Evolutionary conservation across 2,888 invertebrate genomes (phyloP), one percentile per base, ranked within the genome.

Genomic region (Caradrina kadenii): DNA sequence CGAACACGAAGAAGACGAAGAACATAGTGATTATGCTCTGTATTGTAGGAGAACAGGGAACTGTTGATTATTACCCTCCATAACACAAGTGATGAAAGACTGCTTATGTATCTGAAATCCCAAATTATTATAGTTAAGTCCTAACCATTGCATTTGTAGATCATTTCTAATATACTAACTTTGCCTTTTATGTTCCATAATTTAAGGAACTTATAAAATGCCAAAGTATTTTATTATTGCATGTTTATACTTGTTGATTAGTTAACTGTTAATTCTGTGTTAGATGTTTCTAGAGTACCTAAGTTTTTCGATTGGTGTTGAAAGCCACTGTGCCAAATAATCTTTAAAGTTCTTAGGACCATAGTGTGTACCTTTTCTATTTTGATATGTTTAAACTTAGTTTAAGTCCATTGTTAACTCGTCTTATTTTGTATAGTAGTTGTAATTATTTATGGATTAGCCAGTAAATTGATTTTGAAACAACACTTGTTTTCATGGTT

Each of bases 1-100:
- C 21, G 90, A 91, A 1, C 83, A 81, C n/a, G 92, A 92, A 21
- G 86, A 87, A 26, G 84, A 87, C 22, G 91, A 92, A 49, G 90
- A 92, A 31, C 83, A 86, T 42, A 89, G 86, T 75, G 91, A 91
- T 48, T 92, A 90, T 73, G 82, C 82, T 59, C 76, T 76, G 6
- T 91, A 92, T 69, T 94, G 93, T 71, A 92, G 89, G 78, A 90
- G 89, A 85, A 92, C 89, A 69, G 91, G 94, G 22, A 90, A 89
- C 62, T 94, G 93, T 81, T 93, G 86, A 87, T 73, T 11, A 13
- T 39, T 50, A 63, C 66, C 13, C 31, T 63, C 21, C 45, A 48
- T 67, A 62, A 73, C 45, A 59, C 39, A 70, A 70, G 80, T 77
- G 77, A 69, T 61, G 22, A 80, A 73, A 82, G 80, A 82, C 83